A percentile compares a stretch with the other conserved stretches of the same genome.
These are phyloP conservation scores for Acanthurus lineatus DNA, from an alignment of 2,797 vertebrate genomes.

Conservation along the genomic window DNA sequence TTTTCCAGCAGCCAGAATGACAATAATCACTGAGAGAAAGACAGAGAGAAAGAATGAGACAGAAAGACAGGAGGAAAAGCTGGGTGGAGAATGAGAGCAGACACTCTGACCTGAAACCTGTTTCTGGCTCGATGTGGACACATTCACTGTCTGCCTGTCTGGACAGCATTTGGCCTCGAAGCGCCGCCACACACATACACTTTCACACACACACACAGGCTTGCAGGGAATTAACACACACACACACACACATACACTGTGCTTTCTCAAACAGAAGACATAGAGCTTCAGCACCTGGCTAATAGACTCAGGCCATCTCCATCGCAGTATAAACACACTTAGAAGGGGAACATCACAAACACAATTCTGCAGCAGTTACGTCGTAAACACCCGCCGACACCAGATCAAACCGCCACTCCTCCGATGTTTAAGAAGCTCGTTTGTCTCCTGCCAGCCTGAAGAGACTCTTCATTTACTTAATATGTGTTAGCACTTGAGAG, in stretches of 20 bases:
- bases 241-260: slow-evolving; percentile 40
- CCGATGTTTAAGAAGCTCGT: slow-evolving; percentile 92
- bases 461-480: slow-evolving; percentile 95
- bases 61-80: slow-evolving; percentile 58
- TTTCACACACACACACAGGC: neutral
- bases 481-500: slow-evolving; percentile 95
- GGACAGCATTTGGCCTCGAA: slow-evolving; percentile 45
- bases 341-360: slow-evolving; percentile 71
- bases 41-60: slow-evolving; percentile 65
- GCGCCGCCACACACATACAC: slow-evolving; percentile 32
- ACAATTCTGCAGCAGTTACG: slow-evolving; percentile 49
- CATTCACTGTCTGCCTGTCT: slow-evolving; percentile 45
- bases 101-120: slow-evolving; percentile 65
- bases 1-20: slow-evolving; percentile 55
- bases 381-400: slow-evolving; percentile 92
- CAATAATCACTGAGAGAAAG: slow-evolving; percentile 72
- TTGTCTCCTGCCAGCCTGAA: slow-evolving; percentile 91
- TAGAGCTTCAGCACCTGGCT: slow-evolving; percentile 64
- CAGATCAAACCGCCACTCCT: slow-evolving; percentile 91
- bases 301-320: slow-evolving; percentile 52
- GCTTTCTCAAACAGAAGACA: slow-evolving; percentile 50
- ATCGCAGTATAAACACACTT: slow-evolving; percentile 73
- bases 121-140: slow-evolving; percentile 62
- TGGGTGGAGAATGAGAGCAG: slow-evolving; percentile 66
- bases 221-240: slow-evolving; percentile 25